phyloP scores from a whole-genome alignment of 2,113 vertebrate genomes.

The Salvelinus fontinalis region DNA sequence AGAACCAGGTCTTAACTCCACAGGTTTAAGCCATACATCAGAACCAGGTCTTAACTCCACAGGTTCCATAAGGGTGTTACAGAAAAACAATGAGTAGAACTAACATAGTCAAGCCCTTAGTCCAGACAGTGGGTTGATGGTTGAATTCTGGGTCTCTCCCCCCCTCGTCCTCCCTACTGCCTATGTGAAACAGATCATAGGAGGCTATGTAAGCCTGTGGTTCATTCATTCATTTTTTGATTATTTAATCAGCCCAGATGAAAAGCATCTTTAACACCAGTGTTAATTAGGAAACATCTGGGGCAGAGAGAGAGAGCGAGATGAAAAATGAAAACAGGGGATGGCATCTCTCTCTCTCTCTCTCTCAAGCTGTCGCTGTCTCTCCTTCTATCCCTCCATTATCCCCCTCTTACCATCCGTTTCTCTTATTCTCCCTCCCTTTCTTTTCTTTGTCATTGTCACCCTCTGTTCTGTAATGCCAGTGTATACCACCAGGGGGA shows the following conservation, averaged over 20 bases:
- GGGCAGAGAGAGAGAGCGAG: constrained; percentile 49
- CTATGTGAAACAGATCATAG: constrained; percentile 73
- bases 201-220: constrained; percentile 66
- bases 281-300: constrained; percentile 82
- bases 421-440: neutral
- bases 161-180: constrained; percentile 39
- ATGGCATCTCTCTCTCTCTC: neutral
- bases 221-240: constrained; percentile 78
- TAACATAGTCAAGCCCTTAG: too few relatives aligned
- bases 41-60: too few relatives aligned
- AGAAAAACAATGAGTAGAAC: too few relatives aligned
- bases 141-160: neutral
- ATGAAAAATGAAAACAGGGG: constrained; percentile 50
- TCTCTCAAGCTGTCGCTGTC: constrained; percentile 12
- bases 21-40: too few relatives aligned
- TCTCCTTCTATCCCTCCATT: constrained; percentile 7
- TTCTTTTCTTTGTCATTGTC: neutral
- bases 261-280: constrained; percentile 75
- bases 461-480: constrained; percentile 36
- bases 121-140: neutral
- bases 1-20: too few relatives aligned
- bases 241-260: constrained; percentile 82
- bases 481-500: constrained; percentile 60
- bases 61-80: too few relatives aligned
- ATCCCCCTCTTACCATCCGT: constrained; percentile 22